Evolutionary conservation across 37 sponge, comb jelly and placozoan genomes (phyloP).

Genomic region (Spongia lamella): DNA sequence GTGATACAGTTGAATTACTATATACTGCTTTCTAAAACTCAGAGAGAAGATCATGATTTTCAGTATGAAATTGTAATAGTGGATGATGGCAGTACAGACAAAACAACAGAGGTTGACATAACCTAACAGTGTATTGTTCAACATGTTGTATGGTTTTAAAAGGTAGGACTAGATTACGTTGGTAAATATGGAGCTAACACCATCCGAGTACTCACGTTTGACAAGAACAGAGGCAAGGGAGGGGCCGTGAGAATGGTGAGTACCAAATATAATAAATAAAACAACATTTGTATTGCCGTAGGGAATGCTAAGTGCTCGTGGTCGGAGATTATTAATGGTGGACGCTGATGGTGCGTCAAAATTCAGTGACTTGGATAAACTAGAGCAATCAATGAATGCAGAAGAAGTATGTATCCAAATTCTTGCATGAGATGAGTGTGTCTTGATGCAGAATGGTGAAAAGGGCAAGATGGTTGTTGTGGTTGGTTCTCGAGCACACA

Average conservation of each 20-base stretch:
- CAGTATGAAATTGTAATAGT: slow-evolving; percentile 92
- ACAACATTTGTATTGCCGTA: slow-evolving; percentile 2
- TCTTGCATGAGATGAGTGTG: neutral
- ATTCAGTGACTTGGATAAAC: slow-evolving; percentile 69
- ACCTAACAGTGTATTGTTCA: neutral
- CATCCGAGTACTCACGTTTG: slow-evolving; percentile 84
- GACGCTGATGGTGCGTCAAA: slow-evolving; percentile 98
- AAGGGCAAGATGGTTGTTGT: slow-evolving; percentile 41
- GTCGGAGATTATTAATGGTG: slow-evolving; percentile 76
- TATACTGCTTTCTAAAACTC: no score
- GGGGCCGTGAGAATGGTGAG: slow-evolving; percentile 95
- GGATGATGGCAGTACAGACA: slow-evolving; percentile 96
- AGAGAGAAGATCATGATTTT: slow-evolving; percentile 50
- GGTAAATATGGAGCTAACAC: slow-evolving; percentile 73
- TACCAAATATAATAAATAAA: neutral
- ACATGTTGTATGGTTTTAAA: neutral
- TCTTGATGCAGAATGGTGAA: neutral
- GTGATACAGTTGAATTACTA: no score
- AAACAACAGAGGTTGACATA: slow-evolving; percentile 63
- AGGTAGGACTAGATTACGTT: slow-evolving; percentile 85
- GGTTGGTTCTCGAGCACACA: slow-evolving; percentile 95
- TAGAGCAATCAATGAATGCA: slow-evolving; percentile 71
- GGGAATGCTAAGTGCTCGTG: slow-evolving; percentile 94
- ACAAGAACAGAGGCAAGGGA: slow-evolving; percentile 93
- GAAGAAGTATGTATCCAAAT: slow-evolving; percentile 44